Evolutionary conservation across 2,797 vertebrate species (phyloP), one percentile per base, ranked within the genome.

Genomic region (Cryptoblepharus egeriae): DNA sequence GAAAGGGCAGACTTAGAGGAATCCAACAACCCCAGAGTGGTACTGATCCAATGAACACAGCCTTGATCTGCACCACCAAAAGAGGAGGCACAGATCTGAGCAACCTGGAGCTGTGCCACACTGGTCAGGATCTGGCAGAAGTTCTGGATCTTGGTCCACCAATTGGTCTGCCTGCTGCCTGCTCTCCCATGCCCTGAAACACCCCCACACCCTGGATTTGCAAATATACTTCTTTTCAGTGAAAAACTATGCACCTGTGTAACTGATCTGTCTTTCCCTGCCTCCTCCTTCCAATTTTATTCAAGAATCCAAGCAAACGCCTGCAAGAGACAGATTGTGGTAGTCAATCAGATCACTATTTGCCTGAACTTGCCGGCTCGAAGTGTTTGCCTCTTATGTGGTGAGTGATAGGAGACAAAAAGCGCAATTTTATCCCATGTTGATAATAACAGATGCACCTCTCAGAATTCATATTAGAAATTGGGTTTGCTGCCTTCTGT

Each of bases 361-460:
- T 92, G 86, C 89, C 77, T 42, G 65, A 80, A 90, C 61, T 39
- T 82, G 90, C 80, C 73, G 80, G 89, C 86, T 91, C 87, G 85
- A 89, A 87, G 67, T 89, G 81, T 89, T 87, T 91, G 92, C 86
- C 72, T 88, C 85, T 90, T 84, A 79, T 0, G 32, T 75, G 80
- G 72, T 77, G 83, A 87, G 79, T 7, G 37, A 92, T 93, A 85
- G 91, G 89, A 93, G 92, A 94, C 88, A 91, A 92, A 92, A 94
- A 93, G 85, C 84, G 71, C 88, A 90, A 92, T 93, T 94, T 91
- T 91, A 87, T 86, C 82, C 85, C 87, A 87, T 77, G 67, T 86
- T 91, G 94, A 93, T 94, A 90, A 93, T 94, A 95, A 90, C 92
- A 92, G 90, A 94, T 90, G 88, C 55, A 20, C 87, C 87, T 75